Evolutionary conservation across 2,888 invertebrate species (phyloP).

Genomic region (Polia nebulosa): DNA sequence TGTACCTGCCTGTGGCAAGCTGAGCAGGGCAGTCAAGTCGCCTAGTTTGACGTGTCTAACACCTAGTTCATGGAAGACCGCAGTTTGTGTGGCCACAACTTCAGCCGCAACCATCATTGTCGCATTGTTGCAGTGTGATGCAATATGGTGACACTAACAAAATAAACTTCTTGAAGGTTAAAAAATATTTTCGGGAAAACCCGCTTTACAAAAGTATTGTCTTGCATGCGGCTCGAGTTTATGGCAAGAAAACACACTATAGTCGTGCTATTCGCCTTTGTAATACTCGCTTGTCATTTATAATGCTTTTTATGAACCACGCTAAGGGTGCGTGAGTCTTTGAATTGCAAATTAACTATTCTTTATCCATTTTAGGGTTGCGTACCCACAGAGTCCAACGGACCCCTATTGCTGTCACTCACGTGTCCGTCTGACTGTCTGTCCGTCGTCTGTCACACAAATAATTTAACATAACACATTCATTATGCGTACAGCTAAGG

Average conservation of each 20-base stretch:
- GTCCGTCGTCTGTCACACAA: too few relatives aligned
- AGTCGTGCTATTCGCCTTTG: background rate
- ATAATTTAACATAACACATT: too few relatives aligned
- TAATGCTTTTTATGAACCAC: conserved; percentile 13
- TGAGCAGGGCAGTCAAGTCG: background rate
- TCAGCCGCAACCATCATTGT: background rate
- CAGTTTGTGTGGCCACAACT: conserved; percentile 5
- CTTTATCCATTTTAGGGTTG: conserved; percentile 14
- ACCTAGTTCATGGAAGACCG: background rate
- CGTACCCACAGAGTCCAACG: too few relatives aligned
- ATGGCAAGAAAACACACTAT: conserved; percentile 19
- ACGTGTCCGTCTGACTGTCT: too few relatives aligned
- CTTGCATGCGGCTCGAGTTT: conserved; percentile 18
- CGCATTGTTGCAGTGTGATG: background rate
- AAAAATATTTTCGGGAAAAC: background rate
- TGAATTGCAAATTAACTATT: conserved; percentile 33
- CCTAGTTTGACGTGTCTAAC: background rate
- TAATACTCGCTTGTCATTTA: conserved; percentile 18
- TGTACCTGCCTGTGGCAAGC: background rate
- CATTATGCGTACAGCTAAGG: too few relatives aligned
- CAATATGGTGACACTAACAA: too few relatives aligned
- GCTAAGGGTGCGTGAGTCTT: conserved; percentile 6
- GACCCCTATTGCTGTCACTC: too few relatives aligned
- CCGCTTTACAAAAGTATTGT: conserved; percentile 8
- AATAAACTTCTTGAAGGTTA: conserved; percentile 1